These are phyloP conservation scores for Dendrolimus pini DNA, from an alignment of 2,888 invertebrate species.

Conservation along the genomic window DNA sequence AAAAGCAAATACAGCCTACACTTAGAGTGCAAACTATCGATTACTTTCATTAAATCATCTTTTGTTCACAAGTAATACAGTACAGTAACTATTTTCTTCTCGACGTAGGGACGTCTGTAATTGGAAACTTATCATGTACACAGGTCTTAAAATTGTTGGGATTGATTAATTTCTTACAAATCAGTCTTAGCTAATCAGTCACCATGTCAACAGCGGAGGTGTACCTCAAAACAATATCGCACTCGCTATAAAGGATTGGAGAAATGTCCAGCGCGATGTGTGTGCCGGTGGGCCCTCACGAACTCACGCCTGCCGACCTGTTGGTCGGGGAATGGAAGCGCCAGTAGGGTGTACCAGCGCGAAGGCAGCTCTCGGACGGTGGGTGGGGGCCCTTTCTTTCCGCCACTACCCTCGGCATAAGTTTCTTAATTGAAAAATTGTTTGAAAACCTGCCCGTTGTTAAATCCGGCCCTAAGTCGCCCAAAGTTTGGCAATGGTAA, in stretches of 20 bases:
- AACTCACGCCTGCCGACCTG: constrained; percentile 92
- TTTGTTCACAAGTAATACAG: not conserved
- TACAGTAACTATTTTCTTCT: no score
- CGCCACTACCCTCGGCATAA: constrained; percentile 36
- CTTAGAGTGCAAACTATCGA: not conserved
- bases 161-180: no score
- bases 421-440: no score
- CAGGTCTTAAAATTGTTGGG: no score
- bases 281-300: constrained; percentile 82
- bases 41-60: not conserved
- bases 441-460: no score
- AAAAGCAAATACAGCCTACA: not conserved
- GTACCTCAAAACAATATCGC: constrained; percentile 67
- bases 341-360: constrained; percentile 92
- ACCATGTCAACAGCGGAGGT: constrained; percentile 48
- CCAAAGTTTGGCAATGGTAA: no score
- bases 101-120: no score
- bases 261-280: constrained; percentile 90
- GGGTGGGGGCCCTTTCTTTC: constrained; percentile 48
- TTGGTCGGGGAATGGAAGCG: constrained; percentile 95
- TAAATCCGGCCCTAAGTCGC: constrained; percentile 9
- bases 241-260: constrained; percentile 85
- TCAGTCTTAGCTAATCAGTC: constrained; percentile 31
- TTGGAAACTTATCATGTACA: no score
- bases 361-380: constrained; percentile 81